A percentile compares a stretch with the other conserved stretches of the same genome.
phyloP scores from a whole-genome alignment of 1,140 invertebrate species.

The Elymnias hypermnestra region DNA sequence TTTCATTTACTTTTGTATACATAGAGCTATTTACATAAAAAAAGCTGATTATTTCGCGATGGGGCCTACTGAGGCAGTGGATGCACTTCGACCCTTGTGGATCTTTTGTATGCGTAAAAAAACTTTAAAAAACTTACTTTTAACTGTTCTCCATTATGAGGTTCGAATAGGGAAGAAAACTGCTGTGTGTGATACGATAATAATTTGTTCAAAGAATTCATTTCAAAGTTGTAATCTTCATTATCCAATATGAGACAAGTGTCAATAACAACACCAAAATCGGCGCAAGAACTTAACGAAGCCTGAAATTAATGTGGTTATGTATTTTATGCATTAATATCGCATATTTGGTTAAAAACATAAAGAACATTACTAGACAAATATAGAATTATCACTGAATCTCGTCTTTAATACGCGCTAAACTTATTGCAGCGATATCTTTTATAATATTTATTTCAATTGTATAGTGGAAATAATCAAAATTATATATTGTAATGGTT shows the following conservation, averaged over 20 bases:
- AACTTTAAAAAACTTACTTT: slow-evolving; percentile 18
- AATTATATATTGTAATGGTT: too few relatives aligned
- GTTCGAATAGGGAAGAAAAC: slow-evolving; percentile 6
- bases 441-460: too few relatives aligned
- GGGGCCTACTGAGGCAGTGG: too few relatives aligned
- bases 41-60: too few relatives aligned
- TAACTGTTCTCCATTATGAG: slow-evolving; percentile 13
- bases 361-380: too few relatives aligned
- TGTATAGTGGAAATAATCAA: too few relatives aligned
- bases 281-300: slow-evolving; percentile 9
- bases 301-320: slow-evolving; percentile 3
- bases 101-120: too few relatives aligned
- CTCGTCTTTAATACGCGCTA: too few relatives aligned
- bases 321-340: not conserved
- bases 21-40: not conserved
- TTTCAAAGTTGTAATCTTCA: slow-evolving; percentile 16
- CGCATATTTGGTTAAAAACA: not conserved
- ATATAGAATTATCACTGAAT: too few relatives aligned
- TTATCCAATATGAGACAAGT: slow-evolving; percentile 1
- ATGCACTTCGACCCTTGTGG: too few relatives aligned
- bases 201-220: slow-evolving; percentile 1
- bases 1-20: not conserved
- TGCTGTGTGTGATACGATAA: slow-evolving; percentile 6
- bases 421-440: too few relatives aligned
- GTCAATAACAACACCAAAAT: slow-evolving; percentile 5